These are phyloP conservation scores for Drosophila antonietae DNA, from an alignment of 2,888 invertebrate genomes.

Conservation along the genomic window DNA sequence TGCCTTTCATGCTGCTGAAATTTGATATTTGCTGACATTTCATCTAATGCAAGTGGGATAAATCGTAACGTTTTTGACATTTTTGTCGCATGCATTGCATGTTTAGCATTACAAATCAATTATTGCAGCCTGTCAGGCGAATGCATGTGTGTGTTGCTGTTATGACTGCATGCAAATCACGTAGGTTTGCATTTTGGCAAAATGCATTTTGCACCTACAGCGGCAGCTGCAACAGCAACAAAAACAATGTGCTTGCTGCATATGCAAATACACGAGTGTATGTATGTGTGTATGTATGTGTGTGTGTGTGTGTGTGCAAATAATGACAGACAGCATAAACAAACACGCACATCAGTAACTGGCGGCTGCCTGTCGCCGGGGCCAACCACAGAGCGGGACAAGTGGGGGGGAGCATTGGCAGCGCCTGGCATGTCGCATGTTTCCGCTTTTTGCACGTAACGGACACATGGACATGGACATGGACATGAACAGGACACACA, in stretches of 20 bases:
- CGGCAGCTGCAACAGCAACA: conserved; percentile 43
- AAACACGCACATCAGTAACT: conserved; percentile 72
- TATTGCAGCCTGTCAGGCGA: conserved; percentile 53
- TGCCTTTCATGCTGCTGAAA: background rate
- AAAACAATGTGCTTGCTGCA: conserved; percentile 37
- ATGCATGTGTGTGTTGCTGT: conserved; percentile 20
- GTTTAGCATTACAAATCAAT: conserved; percentile 81
- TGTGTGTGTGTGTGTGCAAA: conserved; percentile 54
- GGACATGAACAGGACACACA: conserved; percentile 37
- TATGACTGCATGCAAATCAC: conserved; percentile 73
- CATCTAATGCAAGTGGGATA: conserved; percentile 9
- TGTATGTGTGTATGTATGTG: conserved; percentile 21
- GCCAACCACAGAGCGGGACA: conserved; percentile 57
- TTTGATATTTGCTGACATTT: background rate
- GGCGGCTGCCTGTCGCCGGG: conserved; percentile 59
- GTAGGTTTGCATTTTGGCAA: conserved; percentile 77
- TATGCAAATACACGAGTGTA: conserved; percentile 19
- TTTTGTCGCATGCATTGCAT: conserved; percentile 45
- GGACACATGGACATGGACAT: conserved; percentile 40
- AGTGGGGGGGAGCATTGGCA: background rate
- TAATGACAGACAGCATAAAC: conserved; percentile 79
- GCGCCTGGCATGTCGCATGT: conserved; percentile 69
- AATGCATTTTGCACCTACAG: conserved; percentile 76
- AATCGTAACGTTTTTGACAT: conserved; percentile 38
- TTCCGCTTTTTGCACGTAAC: conserved; percentile 74